Conservation (phyloP, 64 coral and sea anemone genomes). For the Actinia tenebrosa region DNA sequence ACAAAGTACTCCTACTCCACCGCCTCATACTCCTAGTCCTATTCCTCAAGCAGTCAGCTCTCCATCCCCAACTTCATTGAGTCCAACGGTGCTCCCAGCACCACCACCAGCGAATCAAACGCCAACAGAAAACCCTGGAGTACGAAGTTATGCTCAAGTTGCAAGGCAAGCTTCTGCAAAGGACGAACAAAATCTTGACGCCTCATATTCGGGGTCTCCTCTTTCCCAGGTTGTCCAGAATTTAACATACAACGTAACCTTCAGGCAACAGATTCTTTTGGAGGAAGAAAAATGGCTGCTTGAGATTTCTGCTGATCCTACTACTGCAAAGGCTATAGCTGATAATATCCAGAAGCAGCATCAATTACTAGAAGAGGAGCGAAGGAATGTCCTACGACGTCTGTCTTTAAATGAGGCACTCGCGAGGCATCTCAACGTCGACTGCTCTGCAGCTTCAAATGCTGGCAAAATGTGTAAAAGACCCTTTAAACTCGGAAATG, state of each 20-base stretch:
- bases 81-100: not conserved
- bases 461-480: not conserved
- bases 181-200: not conserved
- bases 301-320: not conserved
- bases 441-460: not conserved
- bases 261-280: not conserved
- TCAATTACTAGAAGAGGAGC: not conserved
- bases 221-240: not conserved
- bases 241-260: not conserved
- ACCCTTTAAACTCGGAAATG: not conserved
- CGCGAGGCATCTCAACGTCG: not conserved
- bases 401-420: not conserved
- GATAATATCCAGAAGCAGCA: not conserved
- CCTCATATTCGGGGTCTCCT: not conserved
- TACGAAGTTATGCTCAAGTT: slow-evolving; percentile 5
- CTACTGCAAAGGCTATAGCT: not conserved
- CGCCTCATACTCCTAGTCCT: not conserved
- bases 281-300: slow-evolving; percentile 14
- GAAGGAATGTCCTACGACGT: not conserved
- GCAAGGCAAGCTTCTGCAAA: not conserved
- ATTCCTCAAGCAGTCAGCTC: not conserved
- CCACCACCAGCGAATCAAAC: not conserved
- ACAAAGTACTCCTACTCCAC: not conserved
- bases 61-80: not conserved
- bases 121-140: not conserved